Evolutionary conservation across 2,113 vertebrate genomes (phyloP).

Genomic region (Montifringilla adamsi): DNA sequence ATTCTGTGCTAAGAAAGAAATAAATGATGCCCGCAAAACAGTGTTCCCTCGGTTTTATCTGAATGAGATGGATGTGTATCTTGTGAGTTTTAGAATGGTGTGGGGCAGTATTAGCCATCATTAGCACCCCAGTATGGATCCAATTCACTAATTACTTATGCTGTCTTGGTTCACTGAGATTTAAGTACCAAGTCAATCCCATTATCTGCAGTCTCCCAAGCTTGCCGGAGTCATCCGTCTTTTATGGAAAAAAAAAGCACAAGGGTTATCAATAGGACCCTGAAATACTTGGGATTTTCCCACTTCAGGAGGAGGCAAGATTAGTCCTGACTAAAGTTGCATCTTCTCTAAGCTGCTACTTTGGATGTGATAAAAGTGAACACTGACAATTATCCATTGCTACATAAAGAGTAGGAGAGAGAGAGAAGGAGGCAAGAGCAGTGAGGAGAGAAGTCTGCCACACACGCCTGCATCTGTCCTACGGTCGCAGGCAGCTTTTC

Average conservation of each 20-base stretch:
- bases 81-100: slow-evolving; percentile 77
- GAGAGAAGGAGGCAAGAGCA: neutral
- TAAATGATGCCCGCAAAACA: slow-evolving; percentile 68
- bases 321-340: slow-evolving; percentile 74
- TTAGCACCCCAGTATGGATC: slow-evolving; percentile 94
- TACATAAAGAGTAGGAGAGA: slow-evolving; percentile 41
- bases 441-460: slow-evolving; percentile 3
- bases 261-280: slow-evolving; percentile 85
- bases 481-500: slow-evolving; percentile 58
- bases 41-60: slow-evolving; percentile 76
- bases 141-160: slow-evolving; percentile 95
- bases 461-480: slow-evolving; percentile 52
- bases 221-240: slow-evolving; percentile 84
- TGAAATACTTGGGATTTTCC: slow-evolving; percentile 80
- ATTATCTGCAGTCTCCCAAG: slow-evolving; percentile 94
- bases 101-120: slow-evolving; percentile 90
- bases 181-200: slow-evolving; percentile 96
- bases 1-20: slow-evolving; percentile 70
- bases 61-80: slow-evolving; percentile 79
- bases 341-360: slow-evolving; percentile 76
- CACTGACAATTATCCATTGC: slow-evolving; percentile 78
- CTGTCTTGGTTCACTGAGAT: slow-evolving; percentile 95
- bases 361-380: slow-evolving; percentile 77
- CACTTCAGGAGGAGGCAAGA: slow-evolving; percentile 76
- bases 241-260: slow-evolving; percentile 79